Conservation (phyloP, 2,113 vertebrate genomes). For the Halichoeres trimaculatus region DNA sequence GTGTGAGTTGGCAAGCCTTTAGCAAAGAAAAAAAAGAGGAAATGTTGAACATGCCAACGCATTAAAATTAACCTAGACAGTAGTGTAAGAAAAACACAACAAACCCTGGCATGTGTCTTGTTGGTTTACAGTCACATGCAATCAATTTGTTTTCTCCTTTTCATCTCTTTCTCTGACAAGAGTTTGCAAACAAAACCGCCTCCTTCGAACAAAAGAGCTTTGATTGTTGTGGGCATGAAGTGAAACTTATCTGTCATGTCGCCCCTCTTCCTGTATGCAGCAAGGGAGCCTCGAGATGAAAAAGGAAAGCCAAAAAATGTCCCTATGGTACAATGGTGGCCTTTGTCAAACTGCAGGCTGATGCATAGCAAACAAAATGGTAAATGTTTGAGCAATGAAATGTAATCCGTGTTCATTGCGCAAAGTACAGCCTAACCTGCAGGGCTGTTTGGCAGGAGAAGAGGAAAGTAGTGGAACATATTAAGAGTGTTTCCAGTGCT, state of each 20-base stretch:
- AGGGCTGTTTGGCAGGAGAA: conserved; percentile 50
- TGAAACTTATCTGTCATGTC: conserved; percentile 68
- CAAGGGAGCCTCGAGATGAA: conserved; percentile 44
- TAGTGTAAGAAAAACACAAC: conserved; percentile 50
- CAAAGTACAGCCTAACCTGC: conserved; percentile 65
- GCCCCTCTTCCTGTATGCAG: conserved; percentile 36
- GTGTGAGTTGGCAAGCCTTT: conserved; percentile 35
- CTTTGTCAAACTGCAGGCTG: conserved; percentile 72
- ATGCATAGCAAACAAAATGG: conserved; percentile 70
- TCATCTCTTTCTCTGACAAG: conserved; percentile 48
- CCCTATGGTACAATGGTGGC: conserved; percentile 64
- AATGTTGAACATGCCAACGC: conserved; percentile 57
- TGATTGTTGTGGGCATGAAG: conserved; percentile 65
- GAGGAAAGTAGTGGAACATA: conserved; percentile 25
- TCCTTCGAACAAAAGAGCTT: conserved; percentile 56
- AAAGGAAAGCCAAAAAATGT: conserved; percentile 63
- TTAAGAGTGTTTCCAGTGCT: conserved; percentile 31
- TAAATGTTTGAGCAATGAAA: conserved; percentile 77
- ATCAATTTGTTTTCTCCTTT: conserved; percentile 64
- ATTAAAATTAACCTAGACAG: conserved; percentile 54
- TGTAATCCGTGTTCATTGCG: conserved; percentile 46
- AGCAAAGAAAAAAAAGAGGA: conserved; percentile 51
- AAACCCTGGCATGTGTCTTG: conserved; percentile 44
- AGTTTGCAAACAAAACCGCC: conserved; percentile 58
- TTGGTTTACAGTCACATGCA: conserved; percentile 66